Percentiles rank a stretch among this genome's conserved stretches.
Conservation (phyloP, 2,113 vertebrate genomes). For the Lycocorax pyrrhopterus region DNA sequence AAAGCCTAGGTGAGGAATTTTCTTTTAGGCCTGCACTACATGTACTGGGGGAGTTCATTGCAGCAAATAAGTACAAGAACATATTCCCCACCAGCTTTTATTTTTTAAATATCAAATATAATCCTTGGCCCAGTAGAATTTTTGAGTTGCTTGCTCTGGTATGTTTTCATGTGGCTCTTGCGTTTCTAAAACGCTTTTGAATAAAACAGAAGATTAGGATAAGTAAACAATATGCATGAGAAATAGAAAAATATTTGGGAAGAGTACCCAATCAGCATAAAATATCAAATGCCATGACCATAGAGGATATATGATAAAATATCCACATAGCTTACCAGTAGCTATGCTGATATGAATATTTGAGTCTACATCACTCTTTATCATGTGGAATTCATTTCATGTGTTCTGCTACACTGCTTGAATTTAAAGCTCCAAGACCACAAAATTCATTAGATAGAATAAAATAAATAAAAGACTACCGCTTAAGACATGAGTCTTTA, state of each 20-base stretch:
- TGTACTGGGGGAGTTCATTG: not conserved
- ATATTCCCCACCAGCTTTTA: not conserved
- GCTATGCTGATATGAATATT: not conserved
- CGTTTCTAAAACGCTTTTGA: not conserved
- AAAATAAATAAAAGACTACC: not conserved
- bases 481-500: not conserved
- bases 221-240: not conserved
- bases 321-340: not conserved
- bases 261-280: not conserved
- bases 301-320: not conserved
- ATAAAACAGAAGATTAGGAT: not conserved
- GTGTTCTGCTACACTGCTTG: not conserved
- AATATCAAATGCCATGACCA: not conserved
- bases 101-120: not conserved
- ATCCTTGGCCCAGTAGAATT: not conserved
- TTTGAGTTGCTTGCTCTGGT: not conserved
- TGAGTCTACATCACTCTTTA: not conserved
- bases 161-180: not conserved
- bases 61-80: not conserved
- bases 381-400: not conserved
- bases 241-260: constrained; percentile 50
- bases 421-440: not conserved
- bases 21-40: not conserved
- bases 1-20: not conserved
- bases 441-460: not conserved